A percentile compares a stretch with the other conserved stretches of the same genome.
Evolutionary conservation across 2,888 invertebrate genomes (phyloP).

Genomic region (Scrobipalpa costella): DNA sequence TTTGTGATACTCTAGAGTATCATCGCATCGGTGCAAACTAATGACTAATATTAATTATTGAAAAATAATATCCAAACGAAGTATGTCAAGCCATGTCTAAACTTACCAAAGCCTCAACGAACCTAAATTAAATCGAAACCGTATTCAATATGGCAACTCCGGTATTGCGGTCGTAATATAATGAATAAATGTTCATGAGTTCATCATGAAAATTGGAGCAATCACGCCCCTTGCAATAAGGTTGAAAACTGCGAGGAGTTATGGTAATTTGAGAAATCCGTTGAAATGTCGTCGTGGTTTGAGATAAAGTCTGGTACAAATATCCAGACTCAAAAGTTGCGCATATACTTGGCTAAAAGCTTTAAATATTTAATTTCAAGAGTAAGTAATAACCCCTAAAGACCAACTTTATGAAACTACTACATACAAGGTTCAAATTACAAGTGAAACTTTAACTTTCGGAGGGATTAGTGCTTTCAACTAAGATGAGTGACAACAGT

Average conservation of each 20-base stretch:
- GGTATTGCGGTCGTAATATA: constrained; percentile 6
- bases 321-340: not conserved
- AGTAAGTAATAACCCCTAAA: no score
- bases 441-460: no score
- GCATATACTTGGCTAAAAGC: not conserved
- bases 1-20: no score
- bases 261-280: not conserved
- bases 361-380: no score
- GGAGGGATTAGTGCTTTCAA: no score
- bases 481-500: no score
- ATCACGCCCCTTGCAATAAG: constrained; percentile 16
- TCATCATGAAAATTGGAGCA: constrained; percentile 11
- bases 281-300: not conserved
- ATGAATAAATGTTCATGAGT: constrained; percentile 13
- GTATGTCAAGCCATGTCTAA: not conserved
- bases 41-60: no score
- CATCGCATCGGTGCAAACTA: no score
- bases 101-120: not conserved
- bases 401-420: no score
- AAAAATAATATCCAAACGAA: no score
- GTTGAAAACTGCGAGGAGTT: not conserved
- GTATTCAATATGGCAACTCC: constrained; percentile 14
- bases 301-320: not conserved
- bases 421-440: no score
- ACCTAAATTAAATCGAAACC: constrained; percentile 13